Evolutionary conservation across 2,797 vertebrate species (phyloP), one percentile per base, ranked within the genome.

Genomic region (Crypturellus tataupa): DNA sequence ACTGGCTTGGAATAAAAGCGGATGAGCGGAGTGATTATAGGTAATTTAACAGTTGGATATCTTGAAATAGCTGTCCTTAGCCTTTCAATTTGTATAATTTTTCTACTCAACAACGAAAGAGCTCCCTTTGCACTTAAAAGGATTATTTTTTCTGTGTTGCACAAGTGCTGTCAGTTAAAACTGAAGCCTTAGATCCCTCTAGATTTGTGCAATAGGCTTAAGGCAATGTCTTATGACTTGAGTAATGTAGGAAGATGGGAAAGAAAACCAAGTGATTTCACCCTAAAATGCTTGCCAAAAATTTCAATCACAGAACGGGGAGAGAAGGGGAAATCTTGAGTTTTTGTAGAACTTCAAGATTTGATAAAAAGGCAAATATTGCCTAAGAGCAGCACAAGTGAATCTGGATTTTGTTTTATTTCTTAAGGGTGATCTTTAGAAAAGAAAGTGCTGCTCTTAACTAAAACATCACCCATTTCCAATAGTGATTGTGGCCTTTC

Each of bases 11-110:
- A 80, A 97, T 99, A 95, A 99, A 98, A 97, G 97, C 98, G 47
- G 99, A 99, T 58, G 99, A 99, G 92, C 98, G 98, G 89, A 99
- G 98, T 81, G 99, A 99, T 97, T 99, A 99, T 97, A 99, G 99
- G 99, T 99, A 97, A 98, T 91, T 86, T 82, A 64, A 53, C 83
- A 90, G 85, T n/a, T 91, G 67, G 67, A 51, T 79, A 31, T 95
- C 67, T 90, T 40, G 1, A 55, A 92, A 70, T 65, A 31, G 15
- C 69, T 75, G 63, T 51, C 62, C 78, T 88, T 86, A 70, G 58
- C 13, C 19, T 80, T 82, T 40, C 72, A 44, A 0, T 85, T 62
- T 59, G 53, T 77, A 11, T 60, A 33, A 65, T 94, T 87, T 78
- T 90, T 95, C 69, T 65, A 7, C 62, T 71, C 24, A 8, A 60